Conservation (phyloP, 2,797 vertebrate genomes). For the Acrossocheilus fasciatus region DNA sequence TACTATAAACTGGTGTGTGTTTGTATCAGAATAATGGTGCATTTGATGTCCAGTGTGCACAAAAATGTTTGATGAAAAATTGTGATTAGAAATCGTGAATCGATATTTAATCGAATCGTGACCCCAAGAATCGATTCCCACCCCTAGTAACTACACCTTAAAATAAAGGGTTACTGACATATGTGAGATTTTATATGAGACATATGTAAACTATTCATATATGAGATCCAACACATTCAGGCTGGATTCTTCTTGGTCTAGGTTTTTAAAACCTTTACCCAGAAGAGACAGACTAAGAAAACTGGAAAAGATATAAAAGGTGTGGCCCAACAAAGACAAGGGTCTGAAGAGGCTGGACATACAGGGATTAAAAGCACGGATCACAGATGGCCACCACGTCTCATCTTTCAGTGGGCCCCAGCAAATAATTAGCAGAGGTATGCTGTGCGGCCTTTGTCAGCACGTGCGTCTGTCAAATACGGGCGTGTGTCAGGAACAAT, state of each 20-base stretch:
- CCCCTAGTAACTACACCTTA: neutral
- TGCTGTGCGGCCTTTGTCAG: conserved; percentile 75
- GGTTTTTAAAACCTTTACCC: conserved; percentile 45
- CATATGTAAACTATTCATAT: neutral
- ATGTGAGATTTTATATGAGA: neutral
- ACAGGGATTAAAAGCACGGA: conserved; percentile 75
- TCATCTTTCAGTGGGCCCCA: conserved; percentile 76
- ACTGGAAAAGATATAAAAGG: conserved; percentile 64
- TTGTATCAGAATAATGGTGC: too few species aligned
- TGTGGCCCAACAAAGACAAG: conserved; percentile 71
- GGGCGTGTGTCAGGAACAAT: conserved; percentile 82
- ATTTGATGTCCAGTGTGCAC: too few species aligned
- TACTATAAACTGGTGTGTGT: too few species aligned
- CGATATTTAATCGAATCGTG: too few species aligned
- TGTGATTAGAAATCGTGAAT: too few species aligned
- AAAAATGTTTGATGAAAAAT: too few species aligned
- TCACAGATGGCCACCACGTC: conserved; percentile 83
- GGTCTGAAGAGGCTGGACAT: conserved; percentile 55
- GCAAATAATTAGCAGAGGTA: conserved; percentile 79
- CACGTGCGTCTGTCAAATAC: conserved; percentile 80
- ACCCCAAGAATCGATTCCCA: too few species aligned
- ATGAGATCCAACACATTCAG: neutral
- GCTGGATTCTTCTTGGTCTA: conserved; percentile 7
- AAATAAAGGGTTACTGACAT: neutral
- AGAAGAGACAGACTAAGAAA: conserved; percentile 60